These are phyloP conservation scores for Limulus polyphemus DNA, from an alignment of 2,888 invertebrate genomes.

Conservation along the genomic window DNA sequence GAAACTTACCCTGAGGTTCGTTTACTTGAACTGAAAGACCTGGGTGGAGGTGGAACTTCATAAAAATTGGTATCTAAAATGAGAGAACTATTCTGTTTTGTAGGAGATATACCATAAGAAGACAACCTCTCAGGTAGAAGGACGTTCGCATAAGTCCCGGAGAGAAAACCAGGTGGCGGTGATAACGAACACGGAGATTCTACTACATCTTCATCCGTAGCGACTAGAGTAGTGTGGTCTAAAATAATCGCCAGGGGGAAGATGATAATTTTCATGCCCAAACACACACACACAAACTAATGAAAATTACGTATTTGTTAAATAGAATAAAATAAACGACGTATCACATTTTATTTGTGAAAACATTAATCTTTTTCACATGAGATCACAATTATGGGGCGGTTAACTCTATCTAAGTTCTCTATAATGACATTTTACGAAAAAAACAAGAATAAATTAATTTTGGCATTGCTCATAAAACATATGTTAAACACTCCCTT, in stretches of 20 bases:
- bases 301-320: no score
- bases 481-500: no score
- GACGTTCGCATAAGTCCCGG: slow-evolving; percentile 10
- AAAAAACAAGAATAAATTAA: no score
- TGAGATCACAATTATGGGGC: no score
- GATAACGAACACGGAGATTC: slow-evolving; percentile 21
- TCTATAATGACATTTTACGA: no score
- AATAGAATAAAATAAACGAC: no score
- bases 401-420: no score
- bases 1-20: slow-evolving; percentile 19
- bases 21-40: slow-evolving; percentile 19
- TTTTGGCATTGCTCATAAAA: no score
- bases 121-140: slow-evolving; percentile 6
- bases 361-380: no score
- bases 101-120: slow-evolving; percentile 7
- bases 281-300: no score
- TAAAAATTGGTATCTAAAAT: neutral
- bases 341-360: no score
- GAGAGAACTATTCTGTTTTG: neutral
- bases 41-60: neutral
- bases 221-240: slow-evolving; percentile 23
- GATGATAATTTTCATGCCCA: no score
- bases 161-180: slow-evolving; percentile 14
- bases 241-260: neutral
- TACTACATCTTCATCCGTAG: slow-evolving; percentile 18